A percentile compares a stretch with the other conserved stretches of the same genome.
These are phyloP conservation scores for Asarcornis scutulata DNA, from an alignment of 2,113 vertebrate genomes.

Conservation along the genomic window DNA sequence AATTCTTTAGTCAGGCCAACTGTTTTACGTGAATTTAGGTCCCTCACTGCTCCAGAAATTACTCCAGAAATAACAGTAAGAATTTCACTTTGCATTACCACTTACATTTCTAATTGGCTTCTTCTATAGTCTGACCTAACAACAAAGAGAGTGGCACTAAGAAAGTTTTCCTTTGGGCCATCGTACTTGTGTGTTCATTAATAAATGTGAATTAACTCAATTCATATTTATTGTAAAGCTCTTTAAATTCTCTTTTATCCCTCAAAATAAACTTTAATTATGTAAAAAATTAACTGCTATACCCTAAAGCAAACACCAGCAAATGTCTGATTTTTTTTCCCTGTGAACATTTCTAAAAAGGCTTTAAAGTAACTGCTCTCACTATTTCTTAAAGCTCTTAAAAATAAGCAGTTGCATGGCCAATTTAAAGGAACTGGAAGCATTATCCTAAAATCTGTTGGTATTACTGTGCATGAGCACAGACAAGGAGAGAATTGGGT, in stretches of 20 bases:
- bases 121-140: not conserved
- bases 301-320: not conserved
- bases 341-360: rapidly evolving
- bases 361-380: not conserved
- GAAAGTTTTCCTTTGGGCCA: not conserved
- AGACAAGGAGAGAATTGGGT: not conserved
- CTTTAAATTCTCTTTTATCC: not conserved
- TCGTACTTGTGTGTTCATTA: not conserved
- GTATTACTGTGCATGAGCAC: not conserved
- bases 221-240: not conserved
- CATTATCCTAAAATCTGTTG: not conserved
- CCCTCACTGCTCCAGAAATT: not conserved
- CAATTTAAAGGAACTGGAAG: not conserved
- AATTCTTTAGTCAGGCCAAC: not conserved
- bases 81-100: not conserved
- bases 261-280: not conserved
- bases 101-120: not conserved
- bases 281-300: not conserved
- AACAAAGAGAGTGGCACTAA: not conserved
- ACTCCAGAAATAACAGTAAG: not conserved
- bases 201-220: not conserved
- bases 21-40: not conserved
- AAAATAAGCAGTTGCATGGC: not conserved
- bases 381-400: not conserved
- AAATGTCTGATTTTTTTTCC: not conserved